A percentile compares a stretch with the other conserved stretches of the same genome.
phyloP scores from a whole-genome alignment of 1,140 invertebrate genomes.

The Saccostrea glomerata region DNA sequence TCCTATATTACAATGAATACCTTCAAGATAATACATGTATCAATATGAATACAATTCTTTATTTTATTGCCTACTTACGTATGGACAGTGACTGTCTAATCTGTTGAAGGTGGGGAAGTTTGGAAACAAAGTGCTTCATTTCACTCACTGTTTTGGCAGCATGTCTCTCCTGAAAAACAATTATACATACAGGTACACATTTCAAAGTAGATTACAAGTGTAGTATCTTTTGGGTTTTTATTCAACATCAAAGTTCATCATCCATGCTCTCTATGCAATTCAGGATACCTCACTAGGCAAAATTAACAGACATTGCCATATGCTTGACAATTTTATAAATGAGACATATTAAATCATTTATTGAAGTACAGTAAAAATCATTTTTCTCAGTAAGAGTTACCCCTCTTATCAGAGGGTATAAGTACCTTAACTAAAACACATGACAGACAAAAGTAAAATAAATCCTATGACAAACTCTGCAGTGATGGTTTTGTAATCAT shows the following conservation, averaged over 20 bases:
- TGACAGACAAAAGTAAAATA: neutral
- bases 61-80: conserved; percentile 79
- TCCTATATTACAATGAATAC: too few species aligned
- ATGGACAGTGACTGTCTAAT: conserved; percentile 90
- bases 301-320: too few species aligned
- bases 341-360: too few species aligned
- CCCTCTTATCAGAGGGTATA: neutral
- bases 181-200: neutral
- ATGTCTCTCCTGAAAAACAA: conserved; percentile 84
- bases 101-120: conserved; percentile 92
- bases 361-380: neutral
- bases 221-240: too few species aligned
- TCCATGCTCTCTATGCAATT: too few species aligned
- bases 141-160: conserved; percentile 93
- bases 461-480: conserved; percentile 86
- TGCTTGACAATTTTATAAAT: too few species aligned
- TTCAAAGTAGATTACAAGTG: too few species aligned
- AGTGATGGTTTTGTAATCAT: conserved; percentile 84
- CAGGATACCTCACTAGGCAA: too few species aligned
- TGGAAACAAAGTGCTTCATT: conserved; percentile 95
- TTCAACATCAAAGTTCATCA: too few species aligned
- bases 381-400: neutral
- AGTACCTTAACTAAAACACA: neutral
- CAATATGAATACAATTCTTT: too few species aligned
- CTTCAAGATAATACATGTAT: too few species aligned